These are phyloP conservation scores for Mastomys coucha DNA, from an alignment of 2,113 vertebrate genomes.

Conservation along the genomic window DNA sequence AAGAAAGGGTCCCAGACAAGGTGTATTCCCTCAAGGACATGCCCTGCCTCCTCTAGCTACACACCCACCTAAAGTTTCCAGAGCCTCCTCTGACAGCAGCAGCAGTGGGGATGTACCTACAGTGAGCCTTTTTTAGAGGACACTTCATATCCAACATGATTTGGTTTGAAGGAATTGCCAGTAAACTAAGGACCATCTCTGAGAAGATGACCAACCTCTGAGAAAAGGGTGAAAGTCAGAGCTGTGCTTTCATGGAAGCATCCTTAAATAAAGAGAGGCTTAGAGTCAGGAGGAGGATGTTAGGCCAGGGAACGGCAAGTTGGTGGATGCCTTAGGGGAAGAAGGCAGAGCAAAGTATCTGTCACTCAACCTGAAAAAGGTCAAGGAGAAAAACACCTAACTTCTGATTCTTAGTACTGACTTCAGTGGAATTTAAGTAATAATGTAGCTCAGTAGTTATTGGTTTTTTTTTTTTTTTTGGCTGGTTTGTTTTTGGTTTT, in stretches of 20 bases:
- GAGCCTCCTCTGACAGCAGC: no score
- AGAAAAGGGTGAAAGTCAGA: background rate
- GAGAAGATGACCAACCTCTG: background rate
- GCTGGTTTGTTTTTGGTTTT: no score
- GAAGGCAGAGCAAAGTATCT: background rate
- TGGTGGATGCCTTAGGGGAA: background rate
- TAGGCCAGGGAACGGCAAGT: background rate
- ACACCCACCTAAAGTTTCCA: background rate
- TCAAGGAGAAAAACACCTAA: background rate
- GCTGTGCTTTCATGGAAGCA: background rate
- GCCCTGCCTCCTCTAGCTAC: background rate
- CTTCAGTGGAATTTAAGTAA: background rate
- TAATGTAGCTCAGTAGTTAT: background rate
- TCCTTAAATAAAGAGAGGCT: background rate
- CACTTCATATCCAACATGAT: background rate
- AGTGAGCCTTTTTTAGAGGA: background rate
- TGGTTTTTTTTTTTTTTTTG: background rate
- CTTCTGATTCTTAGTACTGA: slow-evolving; percentile 14
- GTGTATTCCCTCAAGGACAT: background rate
- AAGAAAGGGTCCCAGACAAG: background rate
- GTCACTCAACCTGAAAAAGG: slow-evolving; percentile 22
- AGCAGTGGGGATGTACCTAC: background rate
- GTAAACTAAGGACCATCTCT: background rate
- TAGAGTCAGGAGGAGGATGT: background rate
- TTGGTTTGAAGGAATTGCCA: background rate